Evolutionary conservation across 2,797 vertebrate species (phyloP).

Genomic region (Cossypha heuglini): DNA sequence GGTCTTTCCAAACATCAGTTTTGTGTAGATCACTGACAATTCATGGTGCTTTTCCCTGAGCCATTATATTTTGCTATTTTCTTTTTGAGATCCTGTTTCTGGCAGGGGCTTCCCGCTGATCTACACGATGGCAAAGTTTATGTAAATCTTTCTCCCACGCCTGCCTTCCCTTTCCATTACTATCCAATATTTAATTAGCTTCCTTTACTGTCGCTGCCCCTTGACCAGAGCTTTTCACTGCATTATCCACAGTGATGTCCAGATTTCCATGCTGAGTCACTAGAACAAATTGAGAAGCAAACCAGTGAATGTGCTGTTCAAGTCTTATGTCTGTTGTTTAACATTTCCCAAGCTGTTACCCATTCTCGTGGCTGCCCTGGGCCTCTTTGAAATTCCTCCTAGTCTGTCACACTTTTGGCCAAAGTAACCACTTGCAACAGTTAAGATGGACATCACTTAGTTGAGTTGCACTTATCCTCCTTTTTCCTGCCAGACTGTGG

Average conservation of each 20-base stretch:
- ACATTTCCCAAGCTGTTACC: background rate
- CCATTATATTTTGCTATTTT: background rate
- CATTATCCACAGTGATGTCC: background rate
- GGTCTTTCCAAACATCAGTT: background rate
- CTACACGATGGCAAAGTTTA: background rate
- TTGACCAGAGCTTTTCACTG: constrained; percentile 23
- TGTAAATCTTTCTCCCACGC: constrained; percentile 33
- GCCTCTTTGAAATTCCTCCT: background rate
- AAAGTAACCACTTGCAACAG: background rate
- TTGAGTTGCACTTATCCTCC: background rate
- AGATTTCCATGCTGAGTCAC: constrained; percentile 43
- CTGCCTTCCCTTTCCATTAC: background rate
- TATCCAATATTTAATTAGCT: constrained; percentile 41
- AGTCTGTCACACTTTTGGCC: background rate
- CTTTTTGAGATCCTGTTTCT: background rate
- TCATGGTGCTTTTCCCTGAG: background rate
- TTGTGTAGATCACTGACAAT: background rate
- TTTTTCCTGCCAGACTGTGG: background rate
- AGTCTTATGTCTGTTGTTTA: background rate
- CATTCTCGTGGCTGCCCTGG: background rate
- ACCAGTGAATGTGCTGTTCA: background rate
- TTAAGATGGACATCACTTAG: background rate
- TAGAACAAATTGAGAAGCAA: background rate
- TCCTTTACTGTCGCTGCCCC: background rate
- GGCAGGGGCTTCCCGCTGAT: constrained; percentile 11